Evolutionary conservation across 2,888 invertebrate genomes (phyloP).

Genomic region (Ptychoptera contaminata): DNA sequence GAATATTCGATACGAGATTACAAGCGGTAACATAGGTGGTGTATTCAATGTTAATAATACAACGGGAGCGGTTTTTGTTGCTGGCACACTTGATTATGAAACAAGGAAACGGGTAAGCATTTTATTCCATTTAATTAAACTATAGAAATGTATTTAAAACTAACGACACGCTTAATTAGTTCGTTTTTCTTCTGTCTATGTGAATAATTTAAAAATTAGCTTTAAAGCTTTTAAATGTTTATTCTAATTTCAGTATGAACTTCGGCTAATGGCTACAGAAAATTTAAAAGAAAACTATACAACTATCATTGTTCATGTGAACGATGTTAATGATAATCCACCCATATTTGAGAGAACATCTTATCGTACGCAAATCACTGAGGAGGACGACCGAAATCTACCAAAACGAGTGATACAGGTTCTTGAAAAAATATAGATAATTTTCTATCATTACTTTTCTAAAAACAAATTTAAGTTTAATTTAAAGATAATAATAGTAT

Average conservation of each 20-base stretch:
- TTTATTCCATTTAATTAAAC: too few species aligned
- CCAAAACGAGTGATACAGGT: slow-evolving; percentile 89
- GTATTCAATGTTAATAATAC: slow-evolving; percentile 96
- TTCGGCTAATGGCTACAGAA: slow-evolving; percentile 86
- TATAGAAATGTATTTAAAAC: too few species aligned
- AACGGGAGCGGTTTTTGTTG: slow-evolving; percentile 97
- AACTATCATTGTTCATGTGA: slow-evolving; percentile 90
- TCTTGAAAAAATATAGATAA: slow-evolving; percentile 15
- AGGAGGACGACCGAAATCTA: slow-evolving; percentile 86
- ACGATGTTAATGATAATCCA: slow-evolving; percentile 96
- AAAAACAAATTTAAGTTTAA: slow-evolving; percentile 1
- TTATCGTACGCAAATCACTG: slow-evolving; percentile 89
- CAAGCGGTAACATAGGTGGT: slow-evolving; percentile 96
- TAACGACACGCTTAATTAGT: too few species aligned
- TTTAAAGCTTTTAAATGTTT: too few species aligned
- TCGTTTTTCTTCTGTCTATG: too few species aligned
- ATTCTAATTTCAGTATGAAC: slow-evolving; percentile 55
- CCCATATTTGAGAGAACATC: slow-evolving; percentile 91
- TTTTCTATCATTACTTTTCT: background rate
- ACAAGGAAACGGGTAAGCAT: slow-evolving; percentile 82
- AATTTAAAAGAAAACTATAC: slow-evolving; percentile 96
- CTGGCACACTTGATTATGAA: slow-evolving; percentile 93
- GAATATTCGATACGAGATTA: slow-evolving; percentile 98
- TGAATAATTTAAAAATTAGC: too few species aligned
- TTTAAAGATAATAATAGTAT: too few species aligned